Evolutionary conservation across 2,797 vertebrate species (phyloP).

Genomic region (Eospalax fontanierii): DNA sequence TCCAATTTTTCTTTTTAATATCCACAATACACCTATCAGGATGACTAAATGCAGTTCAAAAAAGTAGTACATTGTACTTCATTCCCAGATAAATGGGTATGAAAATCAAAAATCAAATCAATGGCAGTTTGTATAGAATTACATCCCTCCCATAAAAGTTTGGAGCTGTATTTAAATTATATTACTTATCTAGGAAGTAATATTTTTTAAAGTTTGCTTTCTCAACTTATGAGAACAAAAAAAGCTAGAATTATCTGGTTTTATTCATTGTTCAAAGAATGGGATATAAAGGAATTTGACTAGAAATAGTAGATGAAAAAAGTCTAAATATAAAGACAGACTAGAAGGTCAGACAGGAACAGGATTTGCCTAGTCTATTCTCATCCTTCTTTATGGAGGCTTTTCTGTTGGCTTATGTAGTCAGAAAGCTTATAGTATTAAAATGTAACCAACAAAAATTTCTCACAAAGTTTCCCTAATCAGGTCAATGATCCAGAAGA

Average conservation of each 20-base stretch:
- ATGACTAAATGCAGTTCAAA: not conserved
- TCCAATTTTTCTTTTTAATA: not conserved
- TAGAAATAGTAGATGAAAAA: constrained; percentile 68
- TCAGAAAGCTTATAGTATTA: constrained; percentile 54
- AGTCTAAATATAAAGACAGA: constrained; percentile 65
- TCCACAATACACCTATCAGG: not conserved
- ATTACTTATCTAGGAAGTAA: not conserved
- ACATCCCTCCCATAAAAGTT: not conserved
- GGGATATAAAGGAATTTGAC: constrained; percentile 30
- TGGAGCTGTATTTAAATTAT: not conserved
- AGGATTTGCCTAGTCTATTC: constrained; percentile 62
- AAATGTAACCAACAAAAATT: constrained; percentile 73
- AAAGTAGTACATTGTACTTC: not conserved
- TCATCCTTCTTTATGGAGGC: constrained; percentile 52
- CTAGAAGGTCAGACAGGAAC: constrained; percentile 59
- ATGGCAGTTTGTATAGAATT: constrained; percentile 25
- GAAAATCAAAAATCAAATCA: constrained; percentile 24
- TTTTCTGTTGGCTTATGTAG: constrained; percentile 63
- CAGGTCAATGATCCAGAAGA: constrained; percentile 61
- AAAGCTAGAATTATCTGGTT: constrained; percentile 49
- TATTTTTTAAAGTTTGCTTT: constrained; percentile 42
- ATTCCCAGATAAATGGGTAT: not conserved
- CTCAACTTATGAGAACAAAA: constrained; percentile 9
- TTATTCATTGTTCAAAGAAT: constrained; percentile 66
- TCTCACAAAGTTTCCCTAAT: constrained; percentile 54